These are phyloP conservation scores for Anguilla marmorata DNA, from an alignment of 2,797 vertebrate genomes.

Conservation along the genomic window DNA sequence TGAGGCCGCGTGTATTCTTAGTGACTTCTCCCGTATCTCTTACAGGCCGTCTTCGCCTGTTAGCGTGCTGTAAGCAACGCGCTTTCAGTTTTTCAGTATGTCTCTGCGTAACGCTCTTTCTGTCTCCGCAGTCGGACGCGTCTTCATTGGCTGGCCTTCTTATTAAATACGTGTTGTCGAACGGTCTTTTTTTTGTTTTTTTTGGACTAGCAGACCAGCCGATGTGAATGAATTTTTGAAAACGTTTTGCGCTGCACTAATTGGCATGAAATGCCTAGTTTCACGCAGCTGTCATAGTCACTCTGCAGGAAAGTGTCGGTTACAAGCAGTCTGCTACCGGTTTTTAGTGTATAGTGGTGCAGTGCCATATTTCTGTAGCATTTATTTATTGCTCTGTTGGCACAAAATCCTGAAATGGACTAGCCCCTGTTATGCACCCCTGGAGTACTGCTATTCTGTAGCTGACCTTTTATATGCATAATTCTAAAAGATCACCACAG, in stretches of 20 bases:
- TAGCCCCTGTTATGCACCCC: neutral
- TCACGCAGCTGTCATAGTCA: constrained; percentile 7
- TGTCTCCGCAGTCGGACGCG: neutral
- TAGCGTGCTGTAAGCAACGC: neutral
- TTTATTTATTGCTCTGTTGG: neutral
- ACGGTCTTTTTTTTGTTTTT: neutral
- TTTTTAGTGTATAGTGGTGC: neutral
- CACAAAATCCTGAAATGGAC: neutral
- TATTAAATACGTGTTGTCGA: neutral
- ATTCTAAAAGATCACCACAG: neutral
- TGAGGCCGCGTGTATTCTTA: constrained; percentile 62
- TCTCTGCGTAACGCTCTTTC: neutral
- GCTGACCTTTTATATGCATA: neutral
- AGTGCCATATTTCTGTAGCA: neutral
- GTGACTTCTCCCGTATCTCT: constrained; percentile 6
- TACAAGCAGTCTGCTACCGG: neutral
- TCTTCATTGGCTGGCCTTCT: constrained; percentile 3
- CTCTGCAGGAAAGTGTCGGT: neutral
- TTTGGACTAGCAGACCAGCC: neutral
- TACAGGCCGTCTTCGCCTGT: neutral
- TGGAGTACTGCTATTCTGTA: neutral
- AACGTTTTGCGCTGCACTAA: neutral
- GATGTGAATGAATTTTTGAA: neutral
- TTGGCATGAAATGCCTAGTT: neutral
- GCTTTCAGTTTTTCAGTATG: neutral